These are phyloP conservation scores for Cryptotis parvus DNA, from an alignment of 2,113 vertebrate genomes.

Conservation along the genomic window DNA sequence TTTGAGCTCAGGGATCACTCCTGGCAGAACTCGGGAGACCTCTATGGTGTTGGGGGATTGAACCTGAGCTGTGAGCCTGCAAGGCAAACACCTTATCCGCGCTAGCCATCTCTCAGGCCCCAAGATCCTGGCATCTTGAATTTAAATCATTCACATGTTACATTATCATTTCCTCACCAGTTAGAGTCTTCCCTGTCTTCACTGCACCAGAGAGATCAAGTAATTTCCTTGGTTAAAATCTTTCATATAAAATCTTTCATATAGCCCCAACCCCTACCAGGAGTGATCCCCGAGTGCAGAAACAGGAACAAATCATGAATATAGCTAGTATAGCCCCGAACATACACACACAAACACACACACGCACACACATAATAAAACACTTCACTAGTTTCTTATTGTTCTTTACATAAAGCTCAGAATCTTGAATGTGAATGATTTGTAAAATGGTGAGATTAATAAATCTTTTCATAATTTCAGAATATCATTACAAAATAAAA, in stretches of 20 bases:
- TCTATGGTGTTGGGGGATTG: too few relatives aligned
- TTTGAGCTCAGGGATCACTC: too few relatives aligned
- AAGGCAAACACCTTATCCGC: too few relatives aligned
- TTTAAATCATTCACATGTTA: neutral
- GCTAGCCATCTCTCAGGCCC: too few relatives aligned
- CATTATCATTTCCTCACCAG: neutral
- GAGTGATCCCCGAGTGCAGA: too few relatives aligned
- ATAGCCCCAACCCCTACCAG: too few relatives aligned
- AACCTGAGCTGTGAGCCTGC: too few relatives aligned
- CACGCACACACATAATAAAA: too few relatives aligned
- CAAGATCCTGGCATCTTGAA: neutral
- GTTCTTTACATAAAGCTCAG: slow-evolving; percentile 43
- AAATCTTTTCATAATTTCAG: slow-evolving; percentile 31
- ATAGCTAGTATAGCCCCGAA: too few relatives aligned
- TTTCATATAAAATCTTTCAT: neutral
- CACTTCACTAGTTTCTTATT: neutral
- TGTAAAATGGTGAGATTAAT: slow-evolving; percentile 20
- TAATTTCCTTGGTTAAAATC: slow-evolving; percentile 16
- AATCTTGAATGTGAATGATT: neutral
- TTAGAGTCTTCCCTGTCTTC: neutral
- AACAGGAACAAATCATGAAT: too few relatives aligned
- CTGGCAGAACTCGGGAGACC: too few relatives aligned
- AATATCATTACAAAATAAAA: neutral
- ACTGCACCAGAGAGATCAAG: neutral
- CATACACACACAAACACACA: too few relatives aligned